These are phyloP conservation scores for Sinodicranocentrus sp. DNA, from an alignment of 2,888 invertebrate species.

Conservation along the genomic window DNA sequence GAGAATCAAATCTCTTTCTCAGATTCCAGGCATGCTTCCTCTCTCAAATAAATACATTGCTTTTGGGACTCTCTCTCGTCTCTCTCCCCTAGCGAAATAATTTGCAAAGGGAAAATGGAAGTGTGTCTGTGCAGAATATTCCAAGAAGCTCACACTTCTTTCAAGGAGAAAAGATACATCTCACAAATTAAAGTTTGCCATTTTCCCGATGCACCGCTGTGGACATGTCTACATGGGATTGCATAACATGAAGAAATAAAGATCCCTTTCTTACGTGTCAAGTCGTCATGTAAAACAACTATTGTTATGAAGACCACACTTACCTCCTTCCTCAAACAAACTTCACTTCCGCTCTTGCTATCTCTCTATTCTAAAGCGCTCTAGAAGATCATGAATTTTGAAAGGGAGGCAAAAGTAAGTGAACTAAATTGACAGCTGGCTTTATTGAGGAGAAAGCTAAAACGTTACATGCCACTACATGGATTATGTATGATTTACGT, in stretches of 20 bases:
- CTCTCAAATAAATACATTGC: too few relatives aligned
- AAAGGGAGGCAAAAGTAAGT: constrained; percentile 26
- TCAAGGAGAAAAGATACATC: too few relatives aligned
- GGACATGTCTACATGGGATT: not conserved
- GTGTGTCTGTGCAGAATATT: too few relatives aligned
- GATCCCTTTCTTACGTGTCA: not conserved
- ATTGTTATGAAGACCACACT: not conserved
- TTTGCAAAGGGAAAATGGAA: too few relatives aligned
- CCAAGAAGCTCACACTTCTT: too few relatives aligned
- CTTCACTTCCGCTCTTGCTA: not conserved
- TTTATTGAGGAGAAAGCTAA: constrained; percentile 50
- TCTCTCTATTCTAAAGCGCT: not conserved
- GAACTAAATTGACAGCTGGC: constrained; percentile 52
- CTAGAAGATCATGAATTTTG: constrained; percentile 42
- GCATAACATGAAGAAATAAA: not conserved
- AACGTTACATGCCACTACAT: constrained; percentile 34
- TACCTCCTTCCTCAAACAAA: not conserved
- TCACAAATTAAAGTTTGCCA: too few relatives aligned
- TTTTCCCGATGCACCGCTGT: too few relatives aligned
- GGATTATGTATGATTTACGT: constrained; percentile 59
- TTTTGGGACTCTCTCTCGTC: too few relatives aligned
- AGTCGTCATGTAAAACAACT: constrained; percentile 15
- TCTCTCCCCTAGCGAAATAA: too few relatives aligned
- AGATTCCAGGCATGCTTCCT: too few relatives aligned
- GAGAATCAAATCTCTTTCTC: too few relatives aligned